These are phyloP conservation scores for Lampris megalopsis DNA, from an alignment of 2,113 vertebrate genomes.

Conservation along the genomic window DNA sequence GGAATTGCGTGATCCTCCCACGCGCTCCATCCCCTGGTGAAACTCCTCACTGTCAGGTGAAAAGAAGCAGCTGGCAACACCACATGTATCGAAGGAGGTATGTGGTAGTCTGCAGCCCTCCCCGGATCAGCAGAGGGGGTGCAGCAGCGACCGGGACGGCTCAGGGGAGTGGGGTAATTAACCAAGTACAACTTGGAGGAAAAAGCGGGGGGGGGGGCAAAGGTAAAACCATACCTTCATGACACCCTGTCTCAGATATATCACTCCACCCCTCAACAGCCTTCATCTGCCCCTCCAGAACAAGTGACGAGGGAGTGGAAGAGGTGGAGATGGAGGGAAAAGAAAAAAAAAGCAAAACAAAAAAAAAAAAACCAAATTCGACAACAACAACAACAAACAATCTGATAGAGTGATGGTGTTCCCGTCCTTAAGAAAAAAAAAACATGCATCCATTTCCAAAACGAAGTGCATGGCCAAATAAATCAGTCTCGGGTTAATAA, in stretches of 20 bases:
- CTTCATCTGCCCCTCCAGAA: constrained; percentile 17
- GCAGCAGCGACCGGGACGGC: too few relatives aligned
- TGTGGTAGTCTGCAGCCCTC: too few relatives aligned
- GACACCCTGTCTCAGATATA: constrained; percentile 53
- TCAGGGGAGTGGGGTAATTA: too few relatives aligned
- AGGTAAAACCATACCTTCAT: constrained; percentile 48
- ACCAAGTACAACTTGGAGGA: too few relatives aligned
- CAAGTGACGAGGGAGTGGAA: constrained; percentile 3
- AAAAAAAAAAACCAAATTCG: background rate
- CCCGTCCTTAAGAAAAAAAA: constrained; percentile 66
- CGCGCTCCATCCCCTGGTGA: too few relatives aligned
- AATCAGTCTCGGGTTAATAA: constrained; percentile 74
- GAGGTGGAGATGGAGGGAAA: constrained; percentile 1
- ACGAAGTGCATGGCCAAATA: constrained; percentile 67
- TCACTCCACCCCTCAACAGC: constrained; percentile 37
- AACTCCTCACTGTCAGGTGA: too few relatives aligned
- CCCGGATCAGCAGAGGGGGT: too few relatives aligned
- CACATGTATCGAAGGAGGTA: too few relatives aligned
- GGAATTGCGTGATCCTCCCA: too few relatives aligned
- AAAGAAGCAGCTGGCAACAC: too few relatives aligned
- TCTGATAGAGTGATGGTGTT: constrained; percentile 63
- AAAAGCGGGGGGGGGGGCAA: constrained; percentile 15
- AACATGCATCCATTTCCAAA: constrained; percentile 62
- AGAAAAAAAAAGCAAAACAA: constrained; percentile 3
- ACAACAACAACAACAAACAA: constrained; percentile 45